phyloP scores from a whole-genome alignment of 2,113 vertebrate genomes.

The Synchiropus splendidus region DNA sequence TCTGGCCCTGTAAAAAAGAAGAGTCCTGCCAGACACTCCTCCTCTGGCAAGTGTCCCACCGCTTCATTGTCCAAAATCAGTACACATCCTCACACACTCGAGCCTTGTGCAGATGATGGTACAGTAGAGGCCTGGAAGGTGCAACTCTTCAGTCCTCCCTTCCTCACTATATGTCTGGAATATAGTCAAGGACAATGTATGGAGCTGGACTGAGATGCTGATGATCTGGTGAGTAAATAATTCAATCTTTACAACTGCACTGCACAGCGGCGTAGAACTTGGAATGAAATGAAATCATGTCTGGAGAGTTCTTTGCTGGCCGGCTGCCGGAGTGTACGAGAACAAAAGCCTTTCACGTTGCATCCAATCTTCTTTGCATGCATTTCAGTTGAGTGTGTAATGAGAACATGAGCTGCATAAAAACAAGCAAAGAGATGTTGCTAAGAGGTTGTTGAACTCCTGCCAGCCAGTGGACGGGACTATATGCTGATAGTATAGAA shows the following conservation, averaged over 20 bases:
- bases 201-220: slow-evolving; percentile 20
- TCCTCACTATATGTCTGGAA: slow-evolving; percentile 64
- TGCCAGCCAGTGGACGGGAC: too few relatives aligned
- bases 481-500: too few relatives aligned
- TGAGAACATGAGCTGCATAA: slow-evolving; percentile 49
- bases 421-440: slow-evolving; percentile 40
- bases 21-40: slow-evolving; percentile 34
- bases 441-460: slow-evolving; percentile 40
- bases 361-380: slow-evolving; percentile 44
- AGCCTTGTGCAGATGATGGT: slow-evolving; percentile 69
- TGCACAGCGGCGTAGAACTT: too few relatives aligned
- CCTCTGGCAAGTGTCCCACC: slow-evolving; percentile 40
- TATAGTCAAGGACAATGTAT: slow-evolving; percentile 48
- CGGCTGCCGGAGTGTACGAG: slow-evolving; percentile 6
- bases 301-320: too few relatives aligned
- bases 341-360: slow-evolving; percentile 12
- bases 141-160: slow-evolving; percentile 70
- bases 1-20: too few relatives aligned
- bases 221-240: too few relatives aligned
- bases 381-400: slow-evolving; percentile 32
- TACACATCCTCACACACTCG: slow-evolving; percentile 46
- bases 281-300: too few relatives aligned
- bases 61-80: slow-evolving; percentile 60
- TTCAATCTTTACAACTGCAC: too few relatives aligned
- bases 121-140: slow-evolving; percentile 54